Base-by-base conservation (phyloP, 2,888 invertebrate species). In the Sminthurides aquaticus region DNA sequence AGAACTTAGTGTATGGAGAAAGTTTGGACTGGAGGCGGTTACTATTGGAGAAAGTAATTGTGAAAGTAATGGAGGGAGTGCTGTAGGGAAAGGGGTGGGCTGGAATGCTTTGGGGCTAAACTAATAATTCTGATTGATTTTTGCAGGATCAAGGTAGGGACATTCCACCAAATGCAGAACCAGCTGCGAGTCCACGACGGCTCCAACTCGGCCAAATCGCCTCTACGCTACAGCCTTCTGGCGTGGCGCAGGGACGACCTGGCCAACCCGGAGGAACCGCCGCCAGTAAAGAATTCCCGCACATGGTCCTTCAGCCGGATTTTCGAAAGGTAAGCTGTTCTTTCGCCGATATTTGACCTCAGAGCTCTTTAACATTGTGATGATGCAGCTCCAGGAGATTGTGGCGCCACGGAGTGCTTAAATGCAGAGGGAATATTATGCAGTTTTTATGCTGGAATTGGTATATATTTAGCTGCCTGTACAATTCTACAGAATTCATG, bases 221-320 rank as follows among this genome's bases (percentile, higher is more conserved):
- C 60, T 67, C 71, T 24, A 72, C 72, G 43, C 67, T 72, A 57
- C 72, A 71, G 61, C 71, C 74, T 52, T 65, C 67, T 49, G 64
- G 65, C 24, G 67, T 63, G 48, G 64, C 66, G 57, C 60, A 60
- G 57, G 70, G 63, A 60, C 62, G 68, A 49, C 52, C 52, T 20
- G 52, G 61, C 57, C 60, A 65, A 67, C 58, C 52, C 52, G 52
- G 52, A 24, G 58, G 59, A n/a, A 52, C 52, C 24, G 61, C 55
- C 54, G 78, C 81, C 76, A 79, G 84, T 81, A 82, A 85, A 80
- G 85, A 87, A 78, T 85, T 85, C 77, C 87, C 87, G 76, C 87
- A 87, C 75, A 88, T 88, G 83, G 86, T 89, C 79, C 84, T 93
- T 81, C 93, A 93, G 82, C 90, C 92, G 76, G 93, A 94, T 82